Conservation (phyloP, 2,888 invertebrate species). For the Metellina segmentata region DNA sequence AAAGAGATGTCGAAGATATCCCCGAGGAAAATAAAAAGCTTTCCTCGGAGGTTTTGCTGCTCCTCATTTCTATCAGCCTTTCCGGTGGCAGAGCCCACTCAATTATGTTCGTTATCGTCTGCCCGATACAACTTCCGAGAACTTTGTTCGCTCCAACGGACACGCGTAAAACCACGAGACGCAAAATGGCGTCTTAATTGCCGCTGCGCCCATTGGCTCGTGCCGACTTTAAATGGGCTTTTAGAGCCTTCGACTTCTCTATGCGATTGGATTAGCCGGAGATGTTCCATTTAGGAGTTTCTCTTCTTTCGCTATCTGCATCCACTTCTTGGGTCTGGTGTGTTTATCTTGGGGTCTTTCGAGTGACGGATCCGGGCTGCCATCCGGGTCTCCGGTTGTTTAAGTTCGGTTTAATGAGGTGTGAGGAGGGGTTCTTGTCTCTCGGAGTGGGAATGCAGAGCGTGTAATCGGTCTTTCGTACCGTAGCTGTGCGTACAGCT, state of each 20-base stretch:
- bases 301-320: slow-evolving; percentile 17
- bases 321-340: slow-evolving; percentile 9
- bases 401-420: slow-evolving; percentile 34
- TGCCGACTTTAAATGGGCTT: slow-evolving; percentile 73
- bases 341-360: slow-evolving; percentile 22
- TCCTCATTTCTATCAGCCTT: slow-evolving; percentile 23
- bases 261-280: slow-evolving; percentile 66
- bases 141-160: slow-evolving; percentile 50
- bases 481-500: too few relatives aligned
- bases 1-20: too few relatives aligned
- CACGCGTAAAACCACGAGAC: slow-evolving; percentile 66
- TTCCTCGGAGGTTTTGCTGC: not conserved
- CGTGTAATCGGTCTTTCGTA: too few relatives aligned
- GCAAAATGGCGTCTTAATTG: slow-evolving; percentile 73
- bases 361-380: slow-evolving; percentile 42
- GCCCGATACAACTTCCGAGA: slow-evolving; percentile 7
- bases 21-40: slow-evolving; percentile 11
- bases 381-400: slow-evolving; percentile 55
- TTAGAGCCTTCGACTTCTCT: slow-evolving; percentile 47
- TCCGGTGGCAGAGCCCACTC: slow-evolving; percentile 32
- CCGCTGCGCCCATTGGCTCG: slow-evolving; percentile 65
- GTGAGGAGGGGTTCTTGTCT: slow-evolving; percentile 30
- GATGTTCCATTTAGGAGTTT: slow-evolving; percentile 70
- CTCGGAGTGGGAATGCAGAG: not conserved
- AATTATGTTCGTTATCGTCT: slow-evolving; percentile 59